Evolutionary conservation across 2,888 invertebrate genomes (phyloP), one percentile per base, ranked within the genome.

Genomic region (Scaptomyza caliginosa): DNA sequence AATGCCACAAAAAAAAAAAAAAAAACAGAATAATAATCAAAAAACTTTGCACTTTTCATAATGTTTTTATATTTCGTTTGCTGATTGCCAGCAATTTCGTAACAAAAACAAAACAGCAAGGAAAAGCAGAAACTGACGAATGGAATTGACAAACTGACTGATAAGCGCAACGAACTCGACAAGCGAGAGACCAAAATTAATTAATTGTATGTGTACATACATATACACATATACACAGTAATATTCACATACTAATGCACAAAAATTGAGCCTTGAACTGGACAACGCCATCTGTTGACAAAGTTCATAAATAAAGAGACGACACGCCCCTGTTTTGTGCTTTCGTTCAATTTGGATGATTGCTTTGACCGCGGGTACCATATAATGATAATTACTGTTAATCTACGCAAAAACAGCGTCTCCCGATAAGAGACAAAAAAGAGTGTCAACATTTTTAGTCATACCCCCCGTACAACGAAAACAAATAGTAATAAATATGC

Each of bases 21-120:
- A 6, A 6, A 6, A 24, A 5, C 6, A 24, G 6, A 24, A 30
- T n/a, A n/a, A n/a, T n/a, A 30, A 32, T 30, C 26, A 30, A 34
- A 34, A 58, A 67, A 55, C 64, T 68, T 72, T 54, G 68, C 30
- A 52, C 68, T 64, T 51, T 48, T 50, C 23, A n/a, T 36, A 23
- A 16, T 40, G 16, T 34, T 32, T 28, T 28, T 42, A 26, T 4
- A 23, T 4, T 39, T 48, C 50, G 39, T 45, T 45, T 39, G 52
- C 16, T 62, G 51, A 66, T 65, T 57, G 67, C 70, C 75, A 77
- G 70, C 64, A 68, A 49, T 80, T 83, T 81, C 63, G 63, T 78
- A 82, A 76, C 63, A 80, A 76, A 83, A 79, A 67, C 49, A 79
- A 68, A 73, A 52, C 16, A 30, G 21, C 26, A n/a, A 10, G 3